These are phyloP conservation scores for Aphaenogaster ashmeadi DNA, from an alignment of 1,140 invertebrate species.

Conservation along the genomic window DNA sequence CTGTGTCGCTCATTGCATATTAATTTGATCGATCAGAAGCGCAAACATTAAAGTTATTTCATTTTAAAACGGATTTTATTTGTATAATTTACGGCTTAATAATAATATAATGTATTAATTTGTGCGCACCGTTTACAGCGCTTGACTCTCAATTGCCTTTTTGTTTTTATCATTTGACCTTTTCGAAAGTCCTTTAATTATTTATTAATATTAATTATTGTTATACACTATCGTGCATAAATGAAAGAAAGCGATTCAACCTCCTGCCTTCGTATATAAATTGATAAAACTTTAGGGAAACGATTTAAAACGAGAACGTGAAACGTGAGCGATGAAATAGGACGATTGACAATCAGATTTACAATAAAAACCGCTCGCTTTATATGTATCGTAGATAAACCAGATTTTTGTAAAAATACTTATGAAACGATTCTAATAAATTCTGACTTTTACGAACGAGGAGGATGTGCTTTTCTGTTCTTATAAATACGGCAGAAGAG, in stretches of 20 bases:
- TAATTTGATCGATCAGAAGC: no score
- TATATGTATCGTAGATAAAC: not conserved
- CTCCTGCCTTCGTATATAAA: not conserved
- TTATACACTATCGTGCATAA: not conserved
- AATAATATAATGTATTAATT: no score
- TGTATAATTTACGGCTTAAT: no score
- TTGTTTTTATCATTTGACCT: no score
- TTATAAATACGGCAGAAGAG: not conserved
- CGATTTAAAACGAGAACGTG: not conserved
- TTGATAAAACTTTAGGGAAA: not conserved
- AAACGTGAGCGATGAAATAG: not conserved
- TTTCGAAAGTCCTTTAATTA: no score
- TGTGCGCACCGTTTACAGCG: no score
- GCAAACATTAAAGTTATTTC: no score
- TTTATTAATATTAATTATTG: not conserved
- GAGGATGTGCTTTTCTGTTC: not conserved
- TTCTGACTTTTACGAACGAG: not conserved
- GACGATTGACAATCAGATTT: not conserved
- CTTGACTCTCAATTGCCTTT: no score
- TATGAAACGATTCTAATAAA: constrained; percentile 7
- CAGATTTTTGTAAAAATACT: constrained; percentile 14
- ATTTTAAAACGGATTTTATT: no score
- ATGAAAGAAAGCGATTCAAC: not conserved
- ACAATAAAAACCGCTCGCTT: not conserved
- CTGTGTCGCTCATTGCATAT: no score